Base-by-base conservation (phyloP, 2,888 invertebrate species). In the Syrista parreyssii region DNA sequence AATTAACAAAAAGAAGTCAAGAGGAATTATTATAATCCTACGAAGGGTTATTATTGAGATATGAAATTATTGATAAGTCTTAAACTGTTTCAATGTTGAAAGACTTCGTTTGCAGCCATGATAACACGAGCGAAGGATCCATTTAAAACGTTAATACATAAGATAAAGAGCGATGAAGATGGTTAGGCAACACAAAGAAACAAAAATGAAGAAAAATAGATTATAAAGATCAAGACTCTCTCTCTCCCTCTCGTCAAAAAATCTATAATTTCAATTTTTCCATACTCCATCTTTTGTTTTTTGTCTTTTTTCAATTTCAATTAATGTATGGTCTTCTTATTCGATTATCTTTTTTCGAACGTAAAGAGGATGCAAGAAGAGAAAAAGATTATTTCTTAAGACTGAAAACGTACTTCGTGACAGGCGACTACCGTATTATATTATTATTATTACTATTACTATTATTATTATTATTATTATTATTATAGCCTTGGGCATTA, bases 381-480 rank as follows among this genome's bases (percentile, higher is more conserved):
- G 69, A 75, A 76, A 75, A 81, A 78, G 40, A 69, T 86, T 77
- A 82, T 82, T 85, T 85, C 81, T 86, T 78, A 88, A 88, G 89
- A 88, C 88, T 88, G 88, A 89, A 84, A 84, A 80, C 81, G 78
- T 82, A 81, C 75, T 82, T 82, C 79, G 80, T 23, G 23, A 55
- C 1, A 55, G 23, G 15, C 40, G 40, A 55, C 40, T 15, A 55
- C 40, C 40, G 2, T 55, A 55, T 55, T 40, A 23, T 40, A 12
- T 15, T 40, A 15, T 40, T 40, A 55, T 55, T 40, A 40, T 40
- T 55, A 40, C 2, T 40, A 40, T 15, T 15, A 4, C 12, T 36
- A 12, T 36, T 36, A 12, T 36, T 36, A 36, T 36, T 36, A 36
- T 36, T 15, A 40, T 40, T 15, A 15, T 40, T 9, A 9, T 55